These are phyloP conservation scores for Cheilosia vernalis DNA, from an alignment of 2,888 invertebrate genomes.

Conservation along the genomic window DNA sequence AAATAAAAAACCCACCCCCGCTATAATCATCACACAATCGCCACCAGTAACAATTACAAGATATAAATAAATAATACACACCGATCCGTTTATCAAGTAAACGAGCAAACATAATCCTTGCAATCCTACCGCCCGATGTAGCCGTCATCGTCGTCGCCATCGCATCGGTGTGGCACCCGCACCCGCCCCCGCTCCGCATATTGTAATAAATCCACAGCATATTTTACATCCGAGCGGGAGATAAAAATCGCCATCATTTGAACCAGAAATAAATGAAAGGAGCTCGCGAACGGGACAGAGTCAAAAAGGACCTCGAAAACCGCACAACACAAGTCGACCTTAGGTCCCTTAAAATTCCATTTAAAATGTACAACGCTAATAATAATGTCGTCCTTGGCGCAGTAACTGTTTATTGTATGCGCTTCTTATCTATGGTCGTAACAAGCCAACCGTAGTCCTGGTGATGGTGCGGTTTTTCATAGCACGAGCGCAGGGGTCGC, in stretches of 20 bases:
- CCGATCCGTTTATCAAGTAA: conserved; percentile 65
- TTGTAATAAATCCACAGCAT: conserved; percentile 67
- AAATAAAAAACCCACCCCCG: not conserved
- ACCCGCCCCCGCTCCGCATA: conserved; percentile 14
- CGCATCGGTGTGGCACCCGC: not conserved
- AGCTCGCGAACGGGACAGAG: not conserved
- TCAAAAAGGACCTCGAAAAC: conserved; percentile 21
- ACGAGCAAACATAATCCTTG: conserved; percentile 61
- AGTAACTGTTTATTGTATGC: conserved; percentile 71
- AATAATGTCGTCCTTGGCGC: conserved; percentile 72
- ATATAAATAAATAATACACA: conserved; percentile 34
- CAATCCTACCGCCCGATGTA: conserved; percentile 37
- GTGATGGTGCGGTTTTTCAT: not conserved
- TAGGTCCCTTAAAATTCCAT: conserved; percentile 70
- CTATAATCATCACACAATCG: conserved; percentile 2
- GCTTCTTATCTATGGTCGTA: conserved; percentile 67
- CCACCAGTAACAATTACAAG: conserved; percentile 53
- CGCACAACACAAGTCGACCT: conserved; percentile 26
- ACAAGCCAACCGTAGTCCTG: conserved; percentile 46
- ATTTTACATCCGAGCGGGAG: conserved; percentile 55
- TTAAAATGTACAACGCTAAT: conserved; percentile 74
- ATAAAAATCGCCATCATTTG: conserved; percentile 39
- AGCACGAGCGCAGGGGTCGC: not conserved
- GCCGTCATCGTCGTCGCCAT: conserved; percentile 18
- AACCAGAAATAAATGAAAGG: not conserved